Percentiles rank a stretch among this genome's conserved stretches.
These are phyloP conservation scores for Andrena fulva DNA, from an alignment of 2,888 invertebrate genomes.

Conservation along the genomic window DNA sequence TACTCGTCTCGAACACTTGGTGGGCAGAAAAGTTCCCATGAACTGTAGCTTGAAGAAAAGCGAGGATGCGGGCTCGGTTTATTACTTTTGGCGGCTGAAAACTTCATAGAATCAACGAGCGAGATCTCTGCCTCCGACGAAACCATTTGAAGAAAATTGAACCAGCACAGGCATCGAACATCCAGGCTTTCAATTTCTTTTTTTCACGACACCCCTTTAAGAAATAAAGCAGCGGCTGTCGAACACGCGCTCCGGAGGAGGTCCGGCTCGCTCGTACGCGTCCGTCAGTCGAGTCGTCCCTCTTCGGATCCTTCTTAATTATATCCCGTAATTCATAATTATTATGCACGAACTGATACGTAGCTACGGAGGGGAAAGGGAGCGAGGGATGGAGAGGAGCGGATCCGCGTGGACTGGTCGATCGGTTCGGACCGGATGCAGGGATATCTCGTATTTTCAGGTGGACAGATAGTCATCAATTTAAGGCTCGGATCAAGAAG, in stretches of 20 bases:
- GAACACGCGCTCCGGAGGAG: constrained; percentile 21
- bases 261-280: constrained; percentile 31
- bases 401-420: constrained; percentile 9
- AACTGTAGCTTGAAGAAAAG: too few relatives aligned
- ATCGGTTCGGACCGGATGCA: constrained; percentile 34
- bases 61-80: too few relatives aligned
- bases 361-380: background rate
- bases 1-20: too few relatives aligned
- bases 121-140: too few relatives aligned
- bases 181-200: constrained; percentile 20
- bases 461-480: constrained; percentile 72
- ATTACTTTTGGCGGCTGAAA: too few relatives aligned
- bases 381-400: background rate
- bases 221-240: constrained; percentile 45
- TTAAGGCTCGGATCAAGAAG: constrained; percentile 67
- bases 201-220: constrained; percentile 32
- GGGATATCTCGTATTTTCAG: constrained; percentile 54
- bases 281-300: constrained; percentile 14
- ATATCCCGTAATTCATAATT: constrained; percentile 53
- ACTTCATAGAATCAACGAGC: too few relatives aligned
- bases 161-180: constrained; percentile 12
- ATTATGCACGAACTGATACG: constrained; percentile 39
- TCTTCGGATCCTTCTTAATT: constrained; percentile 35
- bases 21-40: too few relatives aligned
- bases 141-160: background rate